These are phyloP conservation scores for Schmidtea mediterranea DNA, from an alignment of 1,140 invertebrate species.

Conservation along the genomic window DNA sequence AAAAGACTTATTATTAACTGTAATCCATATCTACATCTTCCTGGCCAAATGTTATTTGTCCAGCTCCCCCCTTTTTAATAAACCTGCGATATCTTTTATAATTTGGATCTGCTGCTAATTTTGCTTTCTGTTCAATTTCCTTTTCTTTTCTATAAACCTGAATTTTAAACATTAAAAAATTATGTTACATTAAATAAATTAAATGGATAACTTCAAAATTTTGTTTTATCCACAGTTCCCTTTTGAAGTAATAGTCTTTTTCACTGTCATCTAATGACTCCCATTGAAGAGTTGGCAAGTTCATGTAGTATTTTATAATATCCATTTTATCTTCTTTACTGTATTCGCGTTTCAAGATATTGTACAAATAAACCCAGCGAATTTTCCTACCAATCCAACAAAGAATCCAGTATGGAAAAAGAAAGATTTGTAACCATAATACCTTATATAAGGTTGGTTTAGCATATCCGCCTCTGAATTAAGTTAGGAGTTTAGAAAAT, in stretches of 20 bases:
- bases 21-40: slow-evolving; percentile 10
- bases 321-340: slow-evolving; percentile 53
- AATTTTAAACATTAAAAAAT: slow-evolving; percentile 11
- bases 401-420: slow-evolving; percentile 42
- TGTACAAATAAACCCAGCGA: slow-evolving; percentile 51
- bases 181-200: slow-evolving; percentile 3
- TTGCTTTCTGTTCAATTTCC: slow-evolving; percentile 50
- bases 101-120: slow-evolving; percentile 25
- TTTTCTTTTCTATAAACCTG: slow-evolving; percentile 45
- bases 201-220: not conserved
- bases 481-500: too few relatives aligned
- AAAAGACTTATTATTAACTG: slow-evolving; percentile 22
- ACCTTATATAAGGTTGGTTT: slow-evolving; percentile 47
- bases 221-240: slow-evolving; percentile 2
- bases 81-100: slow-evolving; percentile 24
- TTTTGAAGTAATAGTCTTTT: slow-evolving; percentile 5
- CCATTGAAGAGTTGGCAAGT: slow-evolving; percentile 34
- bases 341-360: slow-evolving; percentile 43
- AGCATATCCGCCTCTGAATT: slow-evolving; percentile 46
- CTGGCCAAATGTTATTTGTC: slow-evolving; percentile 26
- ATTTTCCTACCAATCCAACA: slow-evolving; percentile 43
- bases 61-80: slow-evolving; percentile 24
- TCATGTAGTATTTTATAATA: slow-evolving; percentile 47
- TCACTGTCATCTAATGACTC: slow-evolving; percentile 12
- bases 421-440: slow-evolving; percentile 49